phyloP scores from a whole-genome alignment of 2,888 invertebrate genomes.

The Masnerella sp. region DNA sequence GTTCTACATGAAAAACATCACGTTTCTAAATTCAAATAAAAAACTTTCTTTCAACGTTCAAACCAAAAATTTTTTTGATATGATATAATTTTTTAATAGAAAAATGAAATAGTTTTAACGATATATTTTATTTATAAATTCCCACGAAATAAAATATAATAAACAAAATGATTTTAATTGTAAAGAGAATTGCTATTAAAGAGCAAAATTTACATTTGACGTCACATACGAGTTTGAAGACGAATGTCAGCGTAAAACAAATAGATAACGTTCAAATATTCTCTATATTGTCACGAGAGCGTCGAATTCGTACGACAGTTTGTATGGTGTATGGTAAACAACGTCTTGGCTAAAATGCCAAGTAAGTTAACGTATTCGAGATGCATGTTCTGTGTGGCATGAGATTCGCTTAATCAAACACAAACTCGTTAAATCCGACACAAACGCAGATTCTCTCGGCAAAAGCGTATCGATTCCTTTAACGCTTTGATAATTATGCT shows the following conservation, averaged over 20 bases:
- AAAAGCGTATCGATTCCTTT: constrained; percentile 30
- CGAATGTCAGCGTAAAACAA: neutral
- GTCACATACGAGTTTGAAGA: too few relatives aligned
- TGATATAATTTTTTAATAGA: too few relatives aligned
- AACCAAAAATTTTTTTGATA: too few relatives aligned
- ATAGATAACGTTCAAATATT: neutral
- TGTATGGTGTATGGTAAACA: constrained; percentile 13
- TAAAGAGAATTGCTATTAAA: too few relatives aligned
- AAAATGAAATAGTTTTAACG: too few relatives aligned
- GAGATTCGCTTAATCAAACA: constrained; percentile 42
- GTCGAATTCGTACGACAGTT: constrained; percentile 9
- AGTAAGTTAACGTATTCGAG: constrained; percentile 15
- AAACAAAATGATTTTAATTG: too few relatives aligned
- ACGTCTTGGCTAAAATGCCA: constrained; percentile 19
- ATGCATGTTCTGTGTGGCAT: constrained; percentile 4
- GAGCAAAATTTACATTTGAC: too few relatives aligned
- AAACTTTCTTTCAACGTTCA: too few relatives aligned
- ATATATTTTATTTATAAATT: neutral
- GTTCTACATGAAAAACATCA: too few relatives aligned
- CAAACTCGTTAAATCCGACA: constrained; percentile 33
- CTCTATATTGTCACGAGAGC: neutral
- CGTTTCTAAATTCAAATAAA: too few relatives aligned
- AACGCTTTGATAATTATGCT: constrained; percentile 35
- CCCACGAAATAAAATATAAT: neutral
- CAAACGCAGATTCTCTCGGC: constrained; percentile 8